A percentile compares a stretch with the other conserved stretches of the same genome.
These are phyloP conservation scores for Nesoenas mayeri DNA, from an alignment of 2,113 vertebrate genomes.

Conservation along the genomic window DNA sequence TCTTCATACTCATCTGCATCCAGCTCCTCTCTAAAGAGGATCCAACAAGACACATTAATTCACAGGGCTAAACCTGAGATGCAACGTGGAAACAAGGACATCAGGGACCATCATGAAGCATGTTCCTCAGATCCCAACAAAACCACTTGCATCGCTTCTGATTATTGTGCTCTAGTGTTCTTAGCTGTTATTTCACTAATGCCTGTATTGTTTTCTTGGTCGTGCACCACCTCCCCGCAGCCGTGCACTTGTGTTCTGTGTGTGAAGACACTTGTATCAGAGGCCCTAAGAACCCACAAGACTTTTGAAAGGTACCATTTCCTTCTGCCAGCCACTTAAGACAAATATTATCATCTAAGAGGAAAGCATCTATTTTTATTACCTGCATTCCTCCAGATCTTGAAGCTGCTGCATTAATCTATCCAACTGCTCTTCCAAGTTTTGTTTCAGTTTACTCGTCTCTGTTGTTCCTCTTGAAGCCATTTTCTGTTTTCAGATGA, in stretches of 20 bases:
- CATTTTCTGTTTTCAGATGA: constrained; percentile 76
- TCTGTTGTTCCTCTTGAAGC: constrained; percentile 95
- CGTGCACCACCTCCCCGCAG: background rate
- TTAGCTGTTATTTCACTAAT: background rate
- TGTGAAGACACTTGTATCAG: background rate
- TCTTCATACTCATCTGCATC: constrained; percentile 97
- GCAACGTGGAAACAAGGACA: background rate
- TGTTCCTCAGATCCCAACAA: background rate
- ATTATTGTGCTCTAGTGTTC: background rate
- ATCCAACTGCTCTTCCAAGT: constrained; percentile 96
- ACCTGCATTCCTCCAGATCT: constrained; percentile 98
- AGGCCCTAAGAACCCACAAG: too few species aligned
- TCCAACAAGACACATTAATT: background rate
- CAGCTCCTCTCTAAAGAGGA: constrained; percentile 85
- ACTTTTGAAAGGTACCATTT: background rate
- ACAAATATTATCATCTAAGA: background rate
- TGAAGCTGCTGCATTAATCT: constrained; percentile 97
- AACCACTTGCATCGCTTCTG: background rate
- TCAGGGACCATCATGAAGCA: background rate
- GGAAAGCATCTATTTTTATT: background rate
- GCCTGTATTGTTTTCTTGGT: accelerated
- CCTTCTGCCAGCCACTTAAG: background rate
- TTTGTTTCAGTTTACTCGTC: constrained; percentile 92
- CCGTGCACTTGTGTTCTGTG: too few species aligned
- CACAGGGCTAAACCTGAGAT: background rate